Percentiles rank a stretch among this genome's conserved stretches.
phyloP scores from a whole-genome alignment of 1,140 invertebrate genomes.

The Mylabris phalerata region DNA sequence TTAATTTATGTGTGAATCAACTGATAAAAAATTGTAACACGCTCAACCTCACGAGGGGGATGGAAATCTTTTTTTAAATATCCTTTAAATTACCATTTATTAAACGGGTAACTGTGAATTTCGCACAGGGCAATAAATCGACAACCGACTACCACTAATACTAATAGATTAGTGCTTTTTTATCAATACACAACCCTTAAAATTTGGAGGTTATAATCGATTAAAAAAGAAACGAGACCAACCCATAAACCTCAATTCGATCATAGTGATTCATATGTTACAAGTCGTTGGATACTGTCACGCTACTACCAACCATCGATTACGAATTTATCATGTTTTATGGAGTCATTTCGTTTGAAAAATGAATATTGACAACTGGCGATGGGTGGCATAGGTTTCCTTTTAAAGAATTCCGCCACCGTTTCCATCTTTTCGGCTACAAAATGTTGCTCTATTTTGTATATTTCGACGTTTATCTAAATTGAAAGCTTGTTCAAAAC shows the following conservation, averaged over 20 bases:
- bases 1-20: constrained; percentile 18
- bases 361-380: constrained; percentile 31
- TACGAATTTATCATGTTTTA: constrained; percentile 32
- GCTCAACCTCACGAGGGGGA: background rate
- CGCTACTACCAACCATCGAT: constrained; percentile 19
- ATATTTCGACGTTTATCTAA: too few relatives aligned
- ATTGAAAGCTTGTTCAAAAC: too few relatives aligned
- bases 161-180: constrained; percentile 3
- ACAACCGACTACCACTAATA: constrained; percentile 9
- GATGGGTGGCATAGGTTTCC: constrained; percentile 15
- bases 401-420: constrained; percentile 14
- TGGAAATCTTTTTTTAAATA: constrained; percentile 3
- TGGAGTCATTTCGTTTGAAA: constrained; percentile 28
- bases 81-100: background rate
- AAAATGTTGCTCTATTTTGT: too few relatives aligned
- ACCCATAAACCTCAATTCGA: too few relatives aligned
- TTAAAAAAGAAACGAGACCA: too few relatives aligned
- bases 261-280: constrained; percentile 31
- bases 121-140: background rate
- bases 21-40: constrained; percentile 14
- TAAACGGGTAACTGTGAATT: background rate
- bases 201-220: too few relatives aligned
- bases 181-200: too few relatives aligned
- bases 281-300: constrained; percentile 30
- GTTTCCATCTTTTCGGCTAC: too few relatives aligned